Evolutionary conservation across 2,888 invertebrate genomes (phyloP).

Genomic region (Tenthredo livida): DNA sequence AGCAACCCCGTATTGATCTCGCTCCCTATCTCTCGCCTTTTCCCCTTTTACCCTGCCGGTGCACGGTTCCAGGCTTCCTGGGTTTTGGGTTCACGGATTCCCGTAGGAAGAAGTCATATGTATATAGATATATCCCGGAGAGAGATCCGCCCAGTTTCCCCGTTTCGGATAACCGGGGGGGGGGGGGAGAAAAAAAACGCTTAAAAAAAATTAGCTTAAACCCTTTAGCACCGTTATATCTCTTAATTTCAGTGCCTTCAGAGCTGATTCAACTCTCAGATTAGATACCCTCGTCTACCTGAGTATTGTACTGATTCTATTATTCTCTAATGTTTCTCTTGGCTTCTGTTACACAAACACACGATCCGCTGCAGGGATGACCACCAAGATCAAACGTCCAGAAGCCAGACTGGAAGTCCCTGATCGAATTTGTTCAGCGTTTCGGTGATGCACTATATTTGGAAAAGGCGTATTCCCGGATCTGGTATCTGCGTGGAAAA

Average conservation of each 20-base stretch:
- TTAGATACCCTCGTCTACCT: neutral
- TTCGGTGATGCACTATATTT: neutral
- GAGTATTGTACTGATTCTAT: neutral
- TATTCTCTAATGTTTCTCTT: neutral
- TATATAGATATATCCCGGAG: neutral
- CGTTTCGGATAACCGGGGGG: neutral
- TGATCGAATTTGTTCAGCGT: neutral
- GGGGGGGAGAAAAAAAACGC: neutral
- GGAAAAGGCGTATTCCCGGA: neutral
- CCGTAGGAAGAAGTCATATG: neutral
- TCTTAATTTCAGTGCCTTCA: neutral
- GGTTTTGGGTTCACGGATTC: neutral
- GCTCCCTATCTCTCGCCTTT: conserved; percentile 71
- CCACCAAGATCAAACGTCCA: neutral
- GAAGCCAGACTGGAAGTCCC: neutral
- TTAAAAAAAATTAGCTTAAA: neutral
- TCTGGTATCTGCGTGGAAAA: neutral
- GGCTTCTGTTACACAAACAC: conserved; percentile 3
- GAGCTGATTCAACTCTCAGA: neutral
- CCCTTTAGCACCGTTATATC: neutral
- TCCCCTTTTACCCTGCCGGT: conserved; percentile 63
- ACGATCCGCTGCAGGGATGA: neutral
- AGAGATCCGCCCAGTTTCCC: conserved; percentile 15
- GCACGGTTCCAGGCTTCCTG: neutral
- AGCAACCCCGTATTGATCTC: conserved; percentile 79